Evolutionary conservation across 2,113 vertebrate genomes (phyloP), one percentile per base, ranked within the genome.

Genomic region (Malurus melanocephalus): DNA sequence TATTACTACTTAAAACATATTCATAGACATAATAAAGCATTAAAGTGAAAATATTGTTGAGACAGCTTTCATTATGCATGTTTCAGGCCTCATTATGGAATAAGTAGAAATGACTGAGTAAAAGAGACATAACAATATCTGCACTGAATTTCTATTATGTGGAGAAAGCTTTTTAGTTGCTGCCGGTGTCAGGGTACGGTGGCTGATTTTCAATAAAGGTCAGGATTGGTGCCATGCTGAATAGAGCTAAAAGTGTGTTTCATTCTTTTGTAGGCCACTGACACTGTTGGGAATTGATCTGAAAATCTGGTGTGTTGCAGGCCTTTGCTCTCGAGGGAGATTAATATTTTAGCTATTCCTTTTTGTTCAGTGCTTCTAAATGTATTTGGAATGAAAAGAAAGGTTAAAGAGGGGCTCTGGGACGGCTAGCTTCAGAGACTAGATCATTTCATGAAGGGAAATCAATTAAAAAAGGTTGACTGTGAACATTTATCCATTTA

Each of bases 401-500:
- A 97, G 98, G 97, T 98, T 98, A 98, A 98, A 97, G 97, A 98
- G 98, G 97, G 98, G 97, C 98, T 98, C 96, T 96, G 97, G 98
- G 98, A 98, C 93, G 96, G 97, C 98, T 96, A 97, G 97, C 97
- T 98, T 98, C 97, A 97, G 97, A 98, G 98, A 98, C 98, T 98
- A 98, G 98, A 98, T 98, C 98, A 99, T 98, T 98, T 98, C 98
- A 98, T 98, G 98, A 99, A 99, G 98, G 98, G 98, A 99, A 99
- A 99, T 99, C 99, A 99, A 99, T 99, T 99, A 99, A 98, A 98
- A 98, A 97, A 97, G 98, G 98, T 98, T 98, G 98, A 98, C 98
- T 98, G 98, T 98, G 98, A 99, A 98, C 98, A 99, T 99, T 99
- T 98, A 98, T 98, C 98, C 98, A 98, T 99, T 99, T 98, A 99